Conservation (phyloP, 2,888 invertebrate species). For the Epistrophe eligans region DNA sequence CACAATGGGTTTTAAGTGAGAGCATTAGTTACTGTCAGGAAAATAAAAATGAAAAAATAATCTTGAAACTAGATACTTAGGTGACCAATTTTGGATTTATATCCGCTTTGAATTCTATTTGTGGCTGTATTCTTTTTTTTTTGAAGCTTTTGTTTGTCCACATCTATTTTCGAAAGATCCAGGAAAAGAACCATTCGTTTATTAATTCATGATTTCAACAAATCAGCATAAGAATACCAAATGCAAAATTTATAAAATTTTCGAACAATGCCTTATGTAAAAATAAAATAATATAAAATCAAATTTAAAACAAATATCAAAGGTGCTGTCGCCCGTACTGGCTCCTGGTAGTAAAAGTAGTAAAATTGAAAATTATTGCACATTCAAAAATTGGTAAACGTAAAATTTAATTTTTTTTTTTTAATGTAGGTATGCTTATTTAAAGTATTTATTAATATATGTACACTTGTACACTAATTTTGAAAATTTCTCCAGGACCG, state of each 20-base stretch:
- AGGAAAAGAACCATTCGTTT: not conserved
- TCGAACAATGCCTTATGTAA: not conserved
- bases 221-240: constrained; percentile 17
- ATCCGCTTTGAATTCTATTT: constrained; percentile 6
- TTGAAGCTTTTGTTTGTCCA: constrained; percentile 19
- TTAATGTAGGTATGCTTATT: no score
- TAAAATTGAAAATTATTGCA: no score
- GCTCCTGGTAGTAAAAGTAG: no score
- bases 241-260: not conserved
- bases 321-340: no score
- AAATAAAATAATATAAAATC: not conserved
- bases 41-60: not conserved
- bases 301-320: not conserved
- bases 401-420: no score
- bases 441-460: no score
- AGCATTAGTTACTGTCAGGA: constrained; percentile 57
- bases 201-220: constrained; percentile 9
- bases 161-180: not conserved
- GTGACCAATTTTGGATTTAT: constrained; percentile 40
- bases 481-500: no score
- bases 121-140: not conserved
- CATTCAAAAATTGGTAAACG: no score
- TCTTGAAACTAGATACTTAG: constrained; percentile 41
- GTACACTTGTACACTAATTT: no score
- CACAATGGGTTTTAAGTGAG: constrained; percentile 46